phyloP scores from a whole-genome alignment of 2,888 invertebrate genomes.

The Phortica okadai region DNA sequence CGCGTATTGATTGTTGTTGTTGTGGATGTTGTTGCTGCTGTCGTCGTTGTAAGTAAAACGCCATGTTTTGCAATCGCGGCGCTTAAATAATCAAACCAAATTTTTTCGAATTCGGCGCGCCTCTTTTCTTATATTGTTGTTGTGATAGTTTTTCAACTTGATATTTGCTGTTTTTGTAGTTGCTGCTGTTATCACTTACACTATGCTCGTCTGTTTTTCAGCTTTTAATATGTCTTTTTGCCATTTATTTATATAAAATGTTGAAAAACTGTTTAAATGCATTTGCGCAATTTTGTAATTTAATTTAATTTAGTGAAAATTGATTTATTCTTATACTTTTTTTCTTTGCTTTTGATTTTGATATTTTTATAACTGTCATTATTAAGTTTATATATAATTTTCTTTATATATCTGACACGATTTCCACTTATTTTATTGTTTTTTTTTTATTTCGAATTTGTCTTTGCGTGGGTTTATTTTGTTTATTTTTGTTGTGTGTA shows the following conservation, averaged over 20 bases:
- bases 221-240: neutral
- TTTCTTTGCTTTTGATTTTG: neutral
- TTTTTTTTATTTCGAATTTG: conserved; percentile 16
- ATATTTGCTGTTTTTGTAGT: neutral
- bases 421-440: neutral
- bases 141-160: neutral
- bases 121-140: neutral
- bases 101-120: neutral
- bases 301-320: neutral
- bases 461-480: conserved; percentile 19
- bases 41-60: conserved; percentile 16
- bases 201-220: neutral
- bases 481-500: conserved; percentile 11
- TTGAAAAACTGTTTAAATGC: conserved; percentile 6
- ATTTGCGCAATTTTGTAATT: neutral
- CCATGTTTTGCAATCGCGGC: conserved; percentile 27
- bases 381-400: neutral
- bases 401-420: conserved; percentile 15
- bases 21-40: neutral
- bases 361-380: neutral
- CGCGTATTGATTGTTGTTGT: conserved; percentile 4
- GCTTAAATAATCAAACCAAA: conserved; percentile 1
- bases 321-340: no score
- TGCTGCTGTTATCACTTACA: neutral
- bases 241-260: conserved; percentile 14